Conservation (phyloP, 2,888 invertebrate genomes). For the Carabus problematicus region DNA sequence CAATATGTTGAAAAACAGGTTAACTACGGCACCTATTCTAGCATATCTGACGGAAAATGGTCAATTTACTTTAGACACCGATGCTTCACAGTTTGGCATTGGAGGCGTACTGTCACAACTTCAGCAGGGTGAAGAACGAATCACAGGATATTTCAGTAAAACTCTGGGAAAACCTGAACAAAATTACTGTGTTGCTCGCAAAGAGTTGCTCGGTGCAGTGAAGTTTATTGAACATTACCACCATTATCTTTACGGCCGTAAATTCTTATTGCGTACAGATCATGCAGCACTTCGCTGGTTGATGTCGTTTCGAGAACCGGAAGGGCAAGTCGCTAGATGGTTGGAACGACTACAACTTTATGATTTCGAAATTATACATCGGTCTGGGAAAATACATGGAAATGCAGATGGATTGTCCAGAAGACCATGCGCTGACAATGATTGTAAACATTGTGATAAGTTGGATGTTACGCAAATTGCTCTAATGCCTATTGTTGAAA, state of each 20-base stretch:
- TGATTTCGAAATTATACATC: background rate
- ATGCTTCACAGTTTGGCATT: too few species aligned
- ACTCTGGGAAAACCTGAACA: constrained; percentile 24
- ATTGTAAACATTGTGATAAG: too few species aligned
- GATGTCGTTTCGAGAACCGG: too few species aligned
- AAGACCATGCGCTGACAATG: background rate
- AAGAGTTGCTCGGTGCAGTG: constrained; percentile 42
- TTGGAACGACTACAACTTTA: background rate
- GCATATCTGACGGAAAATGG: too few species aligned
- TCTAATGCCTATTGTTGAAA: too few species aligned
- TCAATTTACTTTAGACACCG: too few species aligned
- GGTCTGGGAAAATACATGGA: background rate
- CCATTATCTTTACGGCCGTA: constrained; percentile 8
- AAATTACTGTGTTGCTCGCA: constrained; percentile 46
- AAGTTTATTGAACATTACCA: constrained; percentile 34
- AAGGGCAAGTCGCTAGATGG: background rate
- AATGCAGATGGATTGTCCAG: background rate
- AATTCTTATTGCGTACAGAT: constrained; percentile 6
- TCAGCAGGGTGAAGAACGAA: constrained; percentile 38
- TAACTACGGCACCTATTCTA: too few species aligned
- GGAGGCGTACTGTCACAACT: constrained; percentile 3
- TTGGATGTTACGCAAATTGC: too few species aligned
- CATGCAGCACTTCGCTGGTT: too few species aligned
- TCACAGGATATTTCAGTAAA: constrained; percentile 43
- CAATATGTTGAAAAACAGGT: too few species aligned